Conservation (phyloP, 2,113 vertebrate genomes). For the Platysteira castanea region DNA sequence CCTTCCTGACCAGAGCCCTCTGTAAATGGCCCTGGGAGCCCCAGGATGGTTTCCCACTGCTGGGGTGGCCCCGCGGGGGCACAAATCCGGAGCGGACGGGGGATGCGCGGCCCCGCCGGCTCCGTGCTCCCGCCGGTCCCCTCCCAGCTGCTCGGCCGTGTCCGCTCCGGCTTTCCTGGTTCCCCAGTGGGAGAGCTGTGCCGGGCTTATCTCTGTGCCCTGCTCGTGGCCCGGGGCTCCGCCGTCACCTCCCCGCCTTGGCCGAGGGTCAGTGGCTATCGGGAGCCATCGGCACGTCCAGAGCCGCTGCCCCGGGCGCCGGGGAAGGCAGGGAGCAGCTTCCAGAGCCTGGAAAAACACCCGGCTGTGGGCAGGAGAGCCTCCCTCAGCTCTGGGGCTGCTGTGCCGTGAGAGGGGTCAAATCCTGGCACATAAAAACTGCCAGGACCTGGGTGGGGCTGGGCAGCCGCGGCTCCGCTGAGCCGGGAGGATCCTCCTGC, state of each 20-base stretch:
- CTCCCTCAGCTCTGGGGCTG: neutral
- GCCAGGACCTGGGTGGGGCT: neutral
- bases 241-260: neutral
- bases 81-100: neutral
- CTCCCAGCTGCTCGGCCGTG: neutral
- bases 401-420: neutral
- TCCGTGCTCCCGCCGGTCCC: rapidly evolving
- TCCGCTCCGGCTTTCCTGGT: neutral
- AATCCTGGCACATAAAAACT: neutral
- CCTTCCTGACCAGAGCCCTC: neutral
- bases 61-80: neutral
- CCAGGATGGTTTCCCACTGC: neutral
- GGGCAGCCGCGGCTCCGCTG: neutral
- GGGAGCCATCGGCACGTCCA: neutral
- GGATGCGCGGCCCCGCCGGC: rapidly evolving
- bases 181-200: neutral
- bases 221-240: neutral
- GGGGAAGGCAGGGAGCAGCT: neutral
- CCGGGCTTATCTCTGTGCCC: neutral
- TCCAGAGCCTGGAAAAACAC: slow-evolving; percentile 1
- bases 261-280: neutral
- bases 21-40: neutral
- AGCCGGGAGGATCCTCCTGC: neutral
- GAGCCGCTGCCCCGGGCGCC: neutral
- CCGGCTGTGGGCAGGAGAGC: neutral